Base-by-base conservation (phyloP, 2,888 invertebrate species). In the Xestia ashworthii region DNA sequence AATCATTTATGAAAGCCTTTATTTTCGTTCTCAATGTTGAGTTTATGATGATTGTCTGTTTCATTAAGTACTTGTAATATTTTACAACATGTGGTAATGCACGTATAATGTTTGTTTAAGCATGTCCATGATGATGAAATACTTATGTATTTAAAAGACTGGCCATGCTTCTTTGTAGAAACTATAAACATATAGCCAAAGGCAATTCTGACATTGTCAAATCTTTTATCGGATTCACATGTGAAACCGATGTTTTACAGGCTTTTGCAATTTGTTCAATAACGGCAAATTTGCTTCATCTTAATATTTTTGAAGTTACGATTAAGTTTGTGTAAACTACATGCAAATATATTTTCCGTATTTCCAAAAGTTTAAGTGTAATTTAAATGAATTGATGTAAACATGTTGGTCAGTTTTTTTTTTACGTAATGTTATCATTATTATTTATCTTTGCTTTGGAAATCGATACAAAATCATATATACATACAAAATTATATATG, bases 1-100 rank as follows among this genome's bases (percentile, higher is more conserved):
- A 72, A 84, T 71, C 41, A 71, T 25, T 55, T 76, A 72, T 80
- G 41, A 80, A 77, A 78, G 9, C 66, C 70, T 69, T 74, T 69
- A 84, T 78, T 80, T 72, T 74, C 72, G 72, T 25, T 44, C 48
- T 77, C 50, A 71, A 74, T 79, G 67, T 68, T n/a, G 65, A 71
- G 72, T 83, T 88, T 81, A 88, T 84, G 81, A 82, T 88, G 87
- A 82, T 83, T 88, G 82, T 81, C 32, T 64, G 11, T 60, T 50
- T 58, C 72, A 79, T 78, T 81, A 83, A 76, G 64, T 81, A 81
- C 75, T 83, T 62, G 68, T 81, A 78, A 88, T 78, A 81, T 78
- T 88, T 81, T 76, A 83, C 72, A 62, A 78, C 75, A 55, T 73
- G 67, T 71, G 48, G 69, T 74, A 83, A 85, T 86, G 74, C 78